Conservation (phyloP, 2,113 vertebrate genomes). For the Macaca nemestrina region DNA sequence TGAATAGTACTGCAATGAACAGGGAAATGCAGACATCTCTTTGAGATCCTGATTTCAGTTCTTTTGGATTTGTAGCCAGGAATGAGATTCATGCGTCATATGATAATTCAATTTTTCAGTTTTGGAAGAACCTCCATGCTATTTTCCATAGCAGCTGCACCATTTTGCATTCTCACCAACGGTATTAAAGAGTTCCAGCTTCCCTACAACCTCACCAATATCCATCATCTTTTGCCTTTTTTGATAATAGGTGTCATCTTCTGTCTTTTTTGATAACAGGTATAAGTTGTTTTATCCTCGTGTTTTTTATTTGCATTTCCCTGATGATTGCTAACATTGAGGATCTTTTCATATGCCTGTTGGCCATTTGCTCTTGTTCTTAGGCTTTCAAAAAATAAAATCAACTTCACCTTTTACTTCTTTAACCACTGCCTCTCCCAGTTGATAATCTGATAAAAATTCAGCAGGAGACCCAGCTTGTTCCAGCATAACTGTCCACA, state of each 20-base stretch:
- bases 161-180: background rate
- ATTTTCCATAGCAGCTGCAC: background rate
- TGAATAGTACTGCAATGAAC: background rate
- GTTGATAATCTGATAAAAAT: slow-evolving; percentile 77
- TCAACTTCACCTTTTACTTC: slow-evolving; percentile 73
- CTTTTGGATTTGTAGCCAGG: background rate
- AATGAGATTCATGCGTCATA: background rate
- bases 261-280: background rate
- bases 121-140: background rate
- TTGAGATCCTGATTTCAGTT: background rate
- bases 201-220: background rate
- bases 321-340: background rate
- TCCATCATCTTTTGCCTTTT: background rate
- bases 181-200: background rate
- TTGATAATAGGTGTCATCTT: background rate
- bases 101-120: background rate
- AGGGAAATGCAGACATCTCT: background rate
- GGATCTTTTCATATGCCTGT: background rate
- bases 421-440: background rate
- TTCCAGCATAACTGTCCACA: slow-evolving; percentile 71
- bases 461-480: slow-evolving; percentile 75
- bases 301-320: background rate
- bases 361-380: background rate
- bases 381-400: slow-evolving; percentile 42
- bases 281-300: background rate